Evolutionary conservation across 2,888 invertebrate species (phyloP).

Genomic region (Hipparchia semele): DNA sequence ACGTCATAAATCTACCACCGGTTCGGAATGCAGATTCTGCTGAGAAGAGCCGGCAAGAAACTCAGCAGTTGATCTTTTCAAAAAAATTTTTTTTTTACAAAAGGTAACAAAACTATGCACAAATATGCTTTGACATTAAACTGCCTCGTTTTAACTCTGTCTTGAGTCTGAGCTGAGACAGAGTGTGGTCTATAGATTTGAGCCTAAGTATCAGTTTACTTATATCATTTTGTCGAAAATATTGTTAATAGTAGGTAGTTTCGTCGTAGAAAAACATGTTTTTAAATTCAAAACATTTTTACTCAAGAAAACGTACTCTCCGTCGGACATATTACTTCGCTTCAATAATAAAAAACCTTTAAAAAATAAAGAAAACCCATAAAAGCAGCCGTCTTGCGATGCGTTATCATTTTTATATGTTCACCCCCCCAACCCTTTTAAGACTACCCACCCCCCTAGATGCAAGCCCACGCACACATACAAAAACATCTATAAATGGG

Average conservation of each 20-base stretch:
- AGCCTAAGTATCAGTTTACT: too few species aligned
- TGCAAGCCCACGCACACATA: conserved; percentile 66
- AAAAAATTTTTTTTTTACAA: too few species aligned
- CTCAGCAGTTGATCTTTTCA: too few species aligned
- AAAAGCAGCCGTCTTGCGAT: conserved; percentile 83
- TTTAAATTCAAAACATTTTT: conserved; percentile 9
- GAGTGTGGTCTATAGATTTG: too few species aligned
- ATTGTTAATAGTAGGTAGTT: background rate
- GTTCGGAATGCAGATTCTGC: too few species aligned
- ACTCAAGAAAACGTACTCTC: conserved; percentile 39
- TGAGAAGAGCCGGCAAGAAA: too few species aligned
- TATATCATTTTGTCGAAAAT: background rate
- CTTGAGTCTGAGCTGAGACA: too few species aligned
- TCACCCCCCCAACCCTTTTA: conserved; percentile 63
- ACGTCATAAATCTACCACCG: too few species aligned
- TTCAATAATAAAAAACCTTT: conserved; percentile 75
- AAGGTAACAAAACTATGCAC: too few species aligned
- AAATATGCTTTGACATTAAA: too few species aligned
- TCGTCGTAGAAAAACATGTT: background rate
- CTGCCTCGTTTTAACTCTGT: too few species aligned
- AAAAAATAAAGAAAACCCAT: conserved; percentile 81
- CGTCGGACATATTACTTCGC: conserved; percentile 48
- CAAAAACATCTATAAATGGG: conserved; percentile 76
- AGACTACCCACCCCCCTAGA: conserved; percentile 56
- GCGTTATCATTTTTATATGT: conserved; percentile 84